A percentile compares a stretch with the other conserved stretches of the same genome.
Conservation (phyloP, 2,888 invertebrate genomes). For the Uropetala carovei region DNA sequence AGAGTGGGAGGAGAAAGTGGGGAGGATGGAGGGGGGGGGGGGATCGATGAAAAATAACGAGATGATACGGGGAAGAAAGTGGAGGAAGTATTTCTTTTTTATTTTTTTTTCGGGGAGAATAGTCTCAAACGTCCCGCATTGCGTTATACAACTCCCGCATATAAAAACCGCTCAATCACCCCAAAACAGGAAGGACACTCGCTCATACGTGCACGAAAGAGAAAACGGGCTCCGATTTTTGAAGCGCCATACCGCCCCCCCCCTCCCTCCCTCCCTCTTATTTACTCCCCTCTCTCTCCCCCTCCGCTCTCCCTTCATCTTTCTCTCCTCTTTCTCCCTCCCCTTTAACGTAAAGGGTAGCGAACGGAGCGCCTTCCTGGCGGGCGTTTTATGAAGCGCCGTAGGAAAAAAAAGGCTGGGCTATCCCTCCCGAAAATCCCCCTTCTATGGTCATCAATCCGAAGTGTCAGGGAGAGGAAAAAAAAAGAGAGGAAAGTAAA, state of each 20-base stretch:
- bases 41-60: no score
- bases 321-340: not conserved
- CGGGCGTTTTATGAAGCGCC: conserved; percentile 36
- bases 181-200: conserved; percentile 32
- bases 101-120: no score
- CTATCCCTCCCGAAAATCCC: not conserved
- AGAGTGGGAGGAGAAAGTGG: not conserved
- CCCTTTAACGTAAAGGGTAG: conserved; percentile 21
- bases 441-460: conserved; percentile 38
- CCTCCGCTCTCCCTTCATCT: no score
- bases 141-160: not conserved
- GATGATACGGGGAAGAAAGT: no score
- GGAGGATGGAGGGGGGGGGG: no score
- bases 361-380: not conserved
- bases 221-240: not conserved
- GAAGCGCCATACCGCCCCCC: not conserved
- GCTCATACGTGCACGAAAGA: not conserved
- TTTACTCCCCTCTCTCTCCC: no score
- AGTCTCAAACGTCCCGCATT: conserved; percentile 20
- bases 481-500: not conserved
- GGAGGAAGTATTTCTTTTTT: no score
- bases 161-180: conserved; percentile 24
- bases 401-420: conserved; percentile 3
- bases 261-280: not conserved
- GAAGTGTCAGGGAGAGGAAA: conserved; percentile 30